A percentile compares a stretch with the other conserved stretches of the same genome.
Evolutionary conservation across 1,140 invertebrate genomes (phyloP).

Genomic region (Phortica variegata): DNA sequence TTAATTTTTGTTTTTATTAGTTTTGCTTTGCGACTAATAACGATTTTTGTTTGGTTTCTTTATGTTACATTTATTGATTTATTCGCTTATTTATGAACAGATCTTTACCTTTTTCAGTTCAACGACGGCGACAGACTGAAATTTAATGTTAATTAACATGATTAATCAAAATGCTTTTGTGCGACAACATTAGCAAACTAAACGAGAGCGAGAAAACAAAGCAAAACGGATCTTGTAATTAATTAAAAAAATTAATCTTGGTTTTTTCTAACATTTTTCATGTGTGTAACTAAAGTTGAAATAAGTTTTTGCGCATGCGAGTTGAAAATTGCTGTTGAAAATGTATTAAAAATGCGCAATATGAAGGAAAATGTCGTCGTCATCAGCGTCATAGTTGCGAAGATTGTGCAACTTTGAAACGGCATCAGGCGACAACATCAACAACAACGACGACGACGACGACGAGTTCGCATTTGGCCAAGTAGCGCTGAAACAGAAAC

Average conservation of each 20-base stretch:
- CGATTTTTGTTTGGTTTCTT: constrained; percentile 20
- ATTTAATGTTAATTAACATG: constrained; percentile 45
- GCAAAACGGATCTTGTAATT: constrained; percentile 38
- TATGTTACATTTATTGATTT: constrained; percentile 38
- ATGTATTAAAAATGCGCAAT: constrained; percentile 15
- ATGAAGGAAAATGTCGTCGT: constrained; percentile 31
- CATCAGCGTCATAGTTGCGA: constrained; percentile 23
- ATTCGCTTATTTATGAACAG: constrained; percentile 46
- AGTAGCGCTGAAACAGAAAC: no score
- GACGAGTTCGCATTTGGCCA: constrained; percentile 18
- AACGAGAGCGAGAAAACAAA: constrained; percentile 4
- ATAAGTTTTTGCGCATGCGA: neutral
- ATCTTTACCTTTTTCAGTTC: constrained; percentile 32
- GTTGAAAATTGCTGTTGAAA: constrained; percentile 12
- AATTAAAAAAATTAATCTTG: no score
- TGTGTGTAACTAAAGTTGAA: constrained; percentile 21
- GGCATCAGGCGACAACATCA: constrained; percentile 12
- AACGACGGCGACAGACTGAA: constrained; percentile 27
- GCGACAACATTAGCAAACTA: no score
- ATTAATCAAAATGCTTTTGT: no score
- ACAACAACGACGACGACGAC: constrained; percentile 30
- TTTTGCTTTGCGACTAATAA: constrained; percentile 9
- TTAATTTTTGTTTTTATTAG: constrained; percentile 1
- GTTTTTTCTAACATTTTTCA: no score
- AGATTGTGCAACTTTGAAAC: constrained; percentile 35